Percentiles rank a stretch among this genome's conserved stretches.
phyloP scores from a whole-genome alignment of 2,113 vertebrate genomes.

The Talpa occidentalis region DNA sequence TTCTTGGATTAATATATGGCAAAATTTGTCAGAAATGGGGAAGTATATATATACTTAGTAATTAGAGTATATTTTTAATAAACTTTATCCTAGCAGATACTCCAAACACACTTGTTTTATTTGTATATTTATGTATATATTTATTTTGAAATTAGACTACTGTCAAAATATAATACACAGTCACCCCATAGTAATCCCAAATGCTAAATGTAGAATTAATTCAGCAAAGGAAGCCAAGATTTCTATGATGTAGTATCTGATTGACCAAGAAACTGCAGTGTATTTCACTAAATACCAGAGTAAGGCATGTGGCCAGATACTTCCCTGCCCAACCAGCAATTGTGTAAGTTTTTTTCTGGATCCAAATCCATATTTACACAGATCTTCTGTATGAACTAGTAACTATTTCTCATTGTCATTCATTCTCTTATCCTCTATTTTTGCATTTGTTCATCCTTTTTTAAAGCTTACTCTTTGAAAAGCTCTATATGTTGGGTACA shows the following conservation, averaged over 20 bases:
- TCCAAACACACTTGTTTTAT: neutral
- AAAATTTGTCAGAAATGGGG: neutral
- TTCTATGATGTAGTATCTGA: too few species aligned
- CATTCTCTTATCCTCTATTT: neutral
- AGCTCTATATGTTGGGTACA: neutral
- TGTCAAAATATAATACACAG: neutral
- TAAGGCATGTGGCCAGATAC: neutral
- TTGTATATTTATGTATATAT: neutral
- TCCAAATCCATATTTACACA: neutral
- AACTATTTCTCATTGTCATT: neutral
- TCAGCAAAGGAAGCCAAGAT: neutral
- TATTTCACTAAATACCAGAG: neutral
- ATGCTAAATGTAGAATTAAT: neutral
- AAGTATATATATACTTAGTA: neutral
- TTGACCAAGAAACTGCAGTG: fast-evolving
- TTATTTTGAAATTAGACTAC: neutral
- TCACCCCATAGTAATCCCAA: neutral
- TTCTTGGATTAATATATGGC: neutral
- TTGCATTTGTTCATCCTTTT: neutral
- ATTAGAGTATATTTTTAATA: neutral
- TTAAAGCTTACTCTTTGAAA: neutral
- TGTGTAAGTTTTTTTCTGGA: neutral
- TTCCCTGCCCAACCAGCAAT: neutral
- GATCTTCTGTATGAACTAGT: neutral
- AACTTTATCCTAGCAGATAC: neutral